Percentiles rank a stretch among this genome's conserved stretches.
Conservation (phyloP, 2,797 vertebrate species). For the Ctenochaetus hawaiiensis region DNA sequence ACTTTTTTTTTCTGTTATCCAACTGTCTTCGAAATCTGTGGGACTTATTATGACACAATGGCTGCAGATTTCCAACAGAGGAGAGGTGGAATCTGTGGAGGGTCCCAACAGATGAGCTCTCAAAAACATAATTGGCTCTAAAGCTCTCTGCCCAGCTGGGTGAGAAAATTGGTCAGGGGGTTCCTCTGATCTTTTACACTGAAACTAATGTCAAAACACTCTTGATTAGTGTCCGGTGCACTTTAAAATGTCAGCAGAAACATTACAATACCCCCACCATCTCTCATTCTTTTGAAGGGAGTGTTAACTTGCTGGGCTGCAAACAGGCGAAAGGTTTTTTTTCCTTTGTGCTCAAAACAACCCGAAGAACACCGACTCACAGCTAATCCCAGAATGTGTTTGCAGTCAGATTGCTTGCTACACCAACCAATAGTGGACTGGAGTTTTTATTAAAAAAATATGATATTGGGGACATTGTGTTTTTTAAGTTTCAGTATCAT, state of each 20-base stretch:
- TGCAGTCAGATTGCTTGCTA: too few relatives aligned
- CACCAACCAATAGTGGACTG: too few relatives aligned
- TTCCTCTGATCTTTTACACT: slow-evolving; percentile 25
- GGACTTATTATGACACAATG: slow-evolving; percentile 23
- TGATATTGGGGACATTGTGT: too few relatives aligned
- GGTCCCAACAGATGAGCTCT: slow-evolving; percentile 26
- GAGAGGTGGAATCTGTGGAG: slow-evolving; percentile 24
- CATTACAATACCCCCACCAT: not conserved
- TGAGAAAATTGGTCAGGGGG: slow-evolving; percentile 5
- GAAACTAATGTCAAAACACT: slow-evolving; percentile 16
- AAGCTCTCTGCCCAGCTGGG: slow-evolving; percentile 29
- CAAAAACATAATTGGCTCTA: slow-evolving; percentile 35
- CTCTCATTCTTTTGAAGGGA: slow-evolving; percentile 8
- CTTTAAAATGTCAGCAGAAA: slow-evolving; percentile 30
- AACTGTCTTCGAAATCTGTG: slow-evolving; percentile 22
- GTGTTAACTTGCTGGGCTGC: slow-evolving; percentile 5
- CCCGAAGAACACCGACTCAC: not conserved
- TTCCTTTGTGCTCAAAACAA: not conserved
- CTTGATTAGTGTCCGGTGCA: slow-evolving; percentile 40
- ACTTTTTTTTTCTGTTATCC: slow-evolving; percentile 27
- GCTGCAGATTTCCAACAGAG: slow-evolving; percentile 17
- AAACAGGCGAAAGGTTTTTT: slow-evolving; percentile 17
- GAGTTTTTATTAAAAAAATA: too few relatives aligned
- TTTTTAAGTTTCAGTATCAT: too few relatives aligned
- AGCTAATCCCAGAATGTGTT: not conserved